Evolutionary conservation across 2,888 invertebrate species (phyloP).

Genomic region (Callyntrura sp.): DNA sequence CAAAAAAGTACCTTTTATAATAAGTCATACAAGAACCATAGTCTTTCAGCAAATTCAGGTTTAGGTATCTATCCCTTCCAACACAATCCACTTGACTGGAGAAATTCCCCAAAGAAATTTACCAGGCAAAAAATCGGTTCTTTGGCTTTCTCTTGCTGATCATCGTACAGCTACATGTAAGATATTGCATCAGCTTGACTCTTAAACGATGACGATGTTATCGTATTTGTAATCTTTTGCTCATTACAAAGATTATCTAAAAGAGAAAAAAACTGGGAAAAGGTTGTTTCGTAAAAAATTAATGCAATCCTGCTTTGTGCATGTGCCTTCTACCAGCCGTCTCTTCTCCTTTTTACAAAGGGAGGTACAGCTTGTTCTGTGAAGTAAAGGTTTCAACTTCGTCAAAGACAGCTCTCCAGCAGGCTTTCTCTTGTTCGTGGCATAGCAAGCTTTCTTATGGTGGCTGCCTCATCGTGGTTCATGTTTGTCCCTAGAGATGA

Average conservation of each 20-base stretch:
- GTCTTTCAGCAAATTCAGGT: neutral
- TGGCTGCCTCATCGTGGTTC: neutral
- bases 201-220: neutral
- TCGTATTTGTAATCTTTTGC: neutral
- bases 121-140: neutral
- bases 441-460: neutral
- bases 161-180: neutral
- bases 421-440: neutral
- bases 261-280: neutral
- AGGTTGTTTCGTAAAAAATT: neutral
- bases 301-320: conserved; percentile 28
- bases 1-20: neutral
- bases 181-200: neutral
- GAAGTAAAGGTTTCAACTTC: neutral
- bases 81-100: neutral
- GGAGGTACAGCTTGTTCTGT: too few relatives aligned
- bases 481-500: conserved; percentile 55
- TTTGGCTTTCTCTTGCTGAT: neutral
- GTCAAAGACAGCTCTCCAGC: neutral
- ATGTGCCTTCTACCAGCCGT: neutral
- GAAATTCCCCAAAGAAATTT: conserved; percentile 4
- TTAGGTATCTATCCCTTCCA: neutral
- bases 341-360: neutral
- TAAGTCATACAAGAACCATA: neutral
- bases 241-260: neutral